Conservation (phyloP, 2,113 vertebrate genomes). For the Trematomus loennbergii region DNA sequence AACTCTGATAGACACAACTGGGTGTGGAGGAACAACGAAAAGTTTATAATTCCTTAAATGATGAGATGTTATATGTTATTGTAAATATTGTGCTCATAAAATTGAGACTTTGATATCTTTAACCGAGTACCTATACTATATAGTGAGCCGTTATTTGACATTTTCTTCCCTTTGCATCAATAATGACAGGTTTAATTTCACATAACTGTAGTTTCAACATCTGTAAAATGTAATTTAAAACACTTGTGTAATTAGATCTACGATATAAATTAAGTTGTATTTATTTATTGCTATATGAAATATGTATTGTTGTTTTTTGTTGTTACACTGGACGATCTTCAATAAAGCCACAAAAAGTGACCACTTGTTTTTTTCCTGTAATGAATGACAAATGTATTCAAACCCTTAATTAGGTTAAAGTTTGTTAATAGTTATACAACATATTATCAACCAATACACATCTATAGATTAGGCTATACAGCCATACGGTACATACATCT, state of each 20-base stretch:
- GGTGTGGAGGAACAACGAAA: background rate
- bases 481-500: no score
- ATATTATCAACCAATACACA: no score
- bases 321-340: background rate
- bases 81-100: background rate
- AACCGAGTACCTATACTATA: background rate
- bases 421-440: no score
- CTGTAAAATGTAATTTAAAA: background rate
- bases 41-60: background rate
- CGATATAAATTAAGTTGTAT: background rate
- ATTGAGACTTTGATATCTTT: background rate
- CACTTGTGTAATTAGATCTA: background rate
- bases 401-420: background rate
- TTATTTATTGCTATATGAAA: background rate
- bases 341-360: constrained; percentile 3
- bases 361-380: background rate
- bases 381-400: background rate
- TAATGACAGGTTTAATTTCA: background rate
- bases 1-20: background rate
- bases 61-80: background rate
- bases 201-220: background rate
- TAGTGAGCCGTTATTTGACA: background rate
- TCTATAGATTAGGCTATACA: no score
- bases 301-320: background rate
- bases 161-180: background rate